Base-by-base conservation (phyloP, 2,888 invertebrate genomes). In the Nezara viridula region DNA sequence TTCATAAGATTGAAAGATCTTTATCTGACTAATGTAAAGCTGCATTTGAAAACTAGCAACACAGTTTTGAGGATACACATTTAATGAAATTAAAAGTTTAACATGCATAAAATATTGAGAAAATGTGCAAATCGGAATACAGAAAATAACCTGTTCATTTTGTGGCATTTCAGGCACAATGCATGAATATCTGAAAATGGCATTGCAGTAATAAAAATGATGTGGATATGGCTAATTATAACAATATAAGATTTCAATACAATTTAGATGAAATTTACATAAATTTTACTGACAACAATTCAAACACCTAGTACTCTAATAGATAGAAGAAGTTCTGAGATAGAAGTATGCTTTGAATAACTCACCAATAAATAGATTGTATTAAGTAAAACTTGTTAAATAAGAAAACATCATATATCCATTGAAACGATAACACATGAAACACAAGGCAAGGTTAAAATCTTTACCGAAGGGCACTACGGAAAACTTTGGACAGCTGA, bases 141-240 rank as follows among this genome's bases (percentile, higher is more conserved):
- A 40, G 44, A 86, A 55, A 87, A 47, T 86, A 90, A 90, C 90
- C 90, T 90, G 90, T 86, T 90, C 89, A 90, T 90, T 90, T 81
- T 88, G 90, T 88, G 49, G 90, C 90, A 90, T 90, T 90, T 89
- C 90, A 89, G 86, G 73, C 86, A 73, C 88, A 90, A 77, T 37
- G 21, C 88, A 88, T 89, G 89, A 85, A 85, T 47, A 66, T 88
- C 88, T 88, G 88, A 88, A 88, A 88, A 88, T 44, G 47, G 47
- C 40, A 88, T 88, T 52, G 40, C 27, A 60, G 47, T 66, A 40
- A 88, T 86, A 32, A 86, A 81, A 44, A 19, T 37, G 16, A 73
- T 6, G 66, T 21, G 37, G 19, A 37, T 37, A 73, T 73, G 32
- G 66, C 12, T 21, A 6, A 73, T 19, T 7, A 37, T 73, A 7